Conservation (phyloP, 2,113 vertebrate genomes). For the Thunnus maccoyii region DNA sequence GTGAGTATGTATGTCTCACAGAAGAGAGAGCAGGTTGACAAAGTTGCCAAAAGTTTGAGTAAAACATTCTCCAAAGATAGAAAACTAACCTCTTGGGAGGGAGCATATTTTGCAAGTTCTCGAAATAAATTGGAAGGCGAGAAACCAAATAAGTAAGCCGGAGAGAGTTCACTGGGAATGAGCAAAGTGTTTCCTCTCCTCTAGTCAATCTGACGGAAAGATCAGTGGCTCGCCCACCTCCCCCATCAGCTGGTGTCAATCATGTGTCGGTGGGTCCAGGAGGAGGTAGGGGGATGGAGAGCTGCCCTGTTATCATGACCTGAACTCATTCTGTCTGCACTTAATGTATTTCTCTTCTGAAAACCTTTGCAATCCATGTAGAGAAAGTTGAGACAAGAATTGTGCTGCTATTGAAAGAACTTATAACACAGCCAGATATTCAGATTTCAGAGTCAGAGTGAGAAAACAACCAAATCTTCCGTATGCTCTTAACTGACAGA, state of each 20-base stretch:
- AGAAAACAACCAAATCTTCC: neutral
- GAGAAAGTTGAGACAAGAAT: neutral
- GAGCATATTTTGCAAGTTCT: conserved; percentile 48
- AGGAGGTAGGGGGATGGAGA: conserved; percentile 36
- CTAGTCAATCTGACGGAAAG: conserved; percentile 17
- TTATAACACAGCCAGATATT: neutral
- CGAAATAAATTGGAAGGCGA: conserved; percentile 29
- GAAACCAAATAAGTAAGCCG: conserved; percentile 39
- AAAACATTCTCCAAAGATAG: conserved; percentile 40
- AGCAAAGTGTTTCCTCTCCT: conserved; percentile 33
- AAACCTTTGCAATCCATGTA: neutral
- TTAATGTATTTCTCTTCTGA: conserved; percentile 19
- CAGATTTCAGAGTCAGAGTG: neutral
- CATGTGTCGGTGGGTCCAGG: conserved; percentile 48
- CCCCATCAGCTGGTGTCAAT: conserved; percentile 60
- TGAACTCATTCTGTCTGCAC: conserved; percentile 58
- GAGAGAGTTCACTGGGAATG: conserved; percentile 39
- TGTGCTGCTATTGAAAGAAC: neutral
- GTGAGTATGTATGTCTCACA: conserved; percentile 6
- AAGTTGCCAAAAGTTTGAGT: conserved; percentile 11
- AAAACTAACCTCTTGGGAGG: conserved; percentile 38
- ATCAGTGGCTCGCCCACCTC: neutral
- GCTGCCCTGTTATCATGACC: conserved; percentile 47
- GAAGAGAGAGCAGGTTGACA: conserved; percentile 5
- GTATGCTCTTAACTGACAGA: conserved; percentile 11